Conservation (phyloP, 2,888 invertebrate genomes). For the Tiliacea aurago region DNA sequence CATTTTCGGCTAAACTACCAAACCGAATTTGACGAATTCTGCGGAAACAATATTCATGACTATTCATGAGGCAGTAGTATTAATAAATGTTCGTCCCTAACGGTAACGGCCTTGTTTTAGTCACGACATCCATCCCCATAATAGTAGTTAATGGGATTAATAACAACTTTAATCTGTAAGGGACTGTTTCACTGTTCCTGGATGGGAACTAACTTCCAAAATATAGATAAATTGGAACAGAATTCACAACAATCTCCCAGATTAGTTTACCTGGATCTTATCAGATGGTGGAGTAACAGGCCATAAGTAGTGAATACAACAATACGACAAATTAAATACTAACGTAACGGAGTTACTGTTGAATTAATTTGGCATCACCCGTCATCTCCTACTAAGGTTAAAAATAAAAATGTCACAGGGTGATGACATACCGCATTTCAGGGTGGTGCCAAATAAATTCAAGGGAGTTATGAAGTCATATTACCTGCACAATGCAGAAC, state of each 20-base stretch:
- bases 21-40: slow-evolving; percentile 10
- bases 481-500: slow-evolving; percentile 98
- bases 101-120: slow-evolving; percentile 14
- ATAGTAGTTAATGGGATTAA: slow-evolving; percentile 14
- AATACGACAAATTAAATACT: slow-evolving; percentile 3
- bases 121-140: slow-evolving; percentile 39
- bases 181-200: neutral
- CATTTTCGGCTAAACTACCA: neutral
- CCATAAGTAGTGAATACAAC: neutral
- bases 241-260: neutral
- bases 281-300: too few relatives aligned
- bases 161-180: slow-evolving; percentile 2
- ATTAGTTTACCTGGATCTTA: neutral
- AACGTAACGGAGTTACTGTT: neutral
- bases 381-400: neutral
- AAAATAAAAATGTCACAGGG: too few relatives aligned
- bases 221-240: too few relatives aligned
- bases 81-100: slow-evolving; percentile 24
- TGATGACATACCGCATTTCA: neutral
- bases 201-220: neutral
- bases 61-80: neutral
- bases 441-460: neutral
- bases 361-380: slow-evolving; percentile 7
- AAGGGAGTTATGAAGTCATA: neutral
- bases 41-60: neutral